These are phyloP conservation scores for Muntiacus muntjak DNA, from an alignment of 2,113 vertebrate species.

Conservation along the genomic window DNA sequence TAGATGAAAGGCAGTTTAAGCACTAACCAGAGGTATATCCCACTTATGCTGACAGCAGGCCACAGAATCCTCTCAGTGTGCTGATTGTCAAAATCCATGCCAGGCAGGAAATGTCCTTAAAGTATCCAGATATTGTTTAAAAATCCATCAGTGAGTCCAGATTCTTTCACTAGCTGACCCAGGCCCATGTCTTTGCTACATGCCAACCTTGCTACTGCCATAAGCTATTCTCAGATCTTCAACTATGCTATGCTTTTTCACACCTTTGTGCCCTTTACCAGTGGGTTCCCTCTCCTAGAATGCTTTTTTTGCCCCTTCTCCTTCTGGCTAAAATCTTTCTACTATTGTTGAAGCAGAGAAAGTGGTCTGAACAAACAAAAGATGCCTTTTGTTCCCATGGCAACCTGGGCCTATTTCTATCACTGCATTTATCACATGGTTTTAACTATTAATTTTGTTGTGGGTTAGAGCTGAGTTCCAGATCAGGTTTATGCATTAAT, in stretches of 20 bases:
- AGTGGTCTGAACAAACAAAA: constrained; percentile 41
- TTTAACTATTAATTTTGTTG: constrained; percentile 26
- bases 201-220: background rate
- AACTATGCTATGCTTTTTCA: constrained; percentile 1
- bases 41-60: background rate
- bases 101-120: constrained; percentile 20
- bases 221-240: background rate
- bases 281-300: constrained; percentile 26
- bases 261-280: background rate
- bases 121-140: constrained; percentile 31
- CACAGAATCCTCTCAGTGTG: background rate
- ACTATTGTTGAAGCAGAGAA: constrained; percentile 44
- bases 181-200: background rate
- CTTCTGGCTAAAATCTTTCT: constrained; percentile 32
- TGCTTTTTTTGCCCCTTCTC: background rate
- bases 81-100: constrained; percentile 2
- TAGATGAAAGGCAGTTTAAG: constrained; percentile 45
- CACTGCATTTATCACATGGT: background rate
- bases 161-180: background rate
- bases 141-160: background rate
- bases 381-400: constrained; percentile 52
- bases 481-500: background rate
- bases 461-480: background rate
- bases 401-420: constrained; percentile 48
- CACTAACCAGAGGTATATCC: background rate